These are phyloP conservation scores for Digitonthophagus gazella DNA, from an alignment of 2,888 invertebrate genomes.

Conservation along the genomic window DNA sequence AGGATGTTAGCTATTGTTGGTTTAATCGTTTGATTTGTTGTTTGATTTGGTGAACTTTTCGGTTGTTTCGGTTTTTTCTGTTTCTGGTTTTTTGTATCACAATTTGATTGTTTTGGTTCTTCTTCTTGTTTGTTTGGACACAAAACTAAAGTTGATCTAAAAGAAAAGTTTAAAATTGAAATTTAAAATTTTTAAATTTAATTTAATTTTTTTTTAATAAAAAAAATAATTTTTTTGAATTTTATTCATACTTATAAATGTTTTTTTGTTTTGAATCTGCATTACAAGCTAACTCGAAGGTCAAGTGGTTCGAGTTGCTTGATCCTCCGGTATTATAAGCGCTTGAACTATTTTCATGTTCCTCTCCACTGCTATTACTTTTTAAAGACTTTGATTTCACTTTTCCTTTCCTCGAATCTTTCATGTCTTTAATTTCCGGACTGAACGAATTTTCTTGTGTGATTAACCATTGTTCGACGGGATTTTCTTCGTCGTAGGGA, in stretches of 20 bases:
- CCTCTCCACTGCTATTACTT: conserved; percentile 54
- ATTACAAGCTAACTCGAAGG: conserved; percentile 54
- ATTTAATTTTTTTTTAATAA: conserved; percentile 14
- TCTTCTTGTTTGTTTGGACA: conserved; percentile 41
- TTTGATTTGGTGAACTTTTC: conserved; percentile 43
- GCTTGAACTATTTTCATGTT: conserved; percentile 64
- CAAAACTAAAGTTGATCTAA: conserved; percentile 44
- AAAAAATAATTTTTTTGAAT: not conserved
- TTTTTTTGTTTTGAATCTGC: conserved; percentile 49
- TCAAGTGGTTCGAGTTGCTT: conserved; percentile 65
- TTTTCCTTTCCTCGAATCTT: conserved; percentile 36
- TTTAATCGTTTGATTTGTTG: no score
- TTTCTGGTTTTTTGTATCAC: conserved; percentile 38
- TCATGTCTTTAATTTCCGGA: conserved; percentile 24
- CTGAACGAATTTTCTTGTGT: conserved; percentile 36
- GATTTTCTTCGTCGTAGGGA: conserved; percentile 56
- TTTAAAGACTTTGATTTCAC: conserved; percentile 43
- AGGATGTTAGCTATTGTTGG: conserved; percentile 42
- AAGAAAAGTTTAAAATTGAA: conserved; percentile 23
- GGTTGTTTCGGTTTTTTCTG: conserved; percentile 39
- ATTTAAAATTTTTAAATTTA: conserved; percentile 29
- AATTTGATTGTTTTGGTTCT: conserved; percentile 34
- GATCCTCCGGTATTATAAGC: conserved; percentile 76
- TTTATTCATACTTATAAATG: conserved; percentile 36
- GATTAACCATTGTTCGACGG: conserved; percentile 45